phyloP scores from a whole-genome alignment of 1,140 invertebrate species.

The silkworm (Bombyx mori) region DNA sequence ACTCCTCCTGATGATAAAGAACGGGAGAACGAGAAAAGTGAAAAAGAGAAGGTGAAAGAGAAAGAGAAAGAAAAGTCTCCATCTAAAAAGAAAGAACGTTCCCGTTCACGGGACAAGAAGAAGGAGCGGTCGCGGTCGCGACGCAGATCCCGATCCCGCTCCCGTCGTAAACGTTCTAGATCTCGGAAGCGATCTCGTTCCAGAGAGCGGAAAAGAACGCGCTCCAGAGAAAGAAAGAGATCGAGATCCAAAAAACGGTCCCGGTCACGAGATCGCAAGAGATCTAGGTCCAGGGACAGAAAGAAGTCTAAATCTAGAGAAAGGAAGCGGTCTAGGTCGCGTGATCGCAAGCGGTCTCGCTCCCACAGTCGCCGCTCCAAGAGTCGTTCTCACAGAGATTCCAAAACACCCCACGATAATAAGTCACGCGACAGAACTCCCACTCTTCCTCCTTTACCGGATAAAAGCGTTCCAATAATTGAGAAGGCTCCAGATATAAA shows the following conservation, averaged over 20 bases:
- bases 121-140: constrained; percentile 56
- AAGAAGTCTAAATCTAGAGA: constrained; percentile 58
- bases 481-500: constrained; percentile 38
- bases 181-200: constrained; percentile 47
- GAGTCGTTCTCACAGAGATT: constrained; percentile 50
- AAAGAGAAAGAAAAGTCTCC: constrained; percentile 60
- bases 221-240: constrained; percentile 55
- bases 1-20: constrained; percentile 52
- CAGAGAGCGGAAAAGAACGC: constrained; percentile 36
- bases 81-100: constrained; percentile 67
- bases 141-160: constrained; percentile 48
- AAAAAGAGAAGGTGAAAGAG: constrained; percentile 21
- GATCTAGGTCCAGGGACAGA: constrained; percentile 61
- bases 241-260: constrained; percentile 59
- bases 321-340: constrained; percentile 57
- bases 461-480: constrained; percentile 33
- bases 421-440: constrained; percentile 56
- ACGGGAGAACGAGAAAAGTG: constrained; percentile 27
- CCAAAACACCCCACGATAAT: constrained; percentile 50
- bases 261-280: constrained; percentile 53
- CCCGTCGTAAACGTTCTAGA: constrained; percentile 50
- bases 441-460: constrained; percentile 36
- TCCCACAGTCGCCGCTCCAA: constrained; percentile 55
- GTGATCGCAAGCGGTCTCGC: constrained; percentile 57
- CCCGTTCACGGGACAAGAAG: constrained; percentile 52